Percentiles rank a stretch among this genome's conserved stretches.
These are phyloP conservation scores for Bufotes viridis DNA, from an alignment of 2,797 vertebrate species.

Conservation along the genomic window DNA sequence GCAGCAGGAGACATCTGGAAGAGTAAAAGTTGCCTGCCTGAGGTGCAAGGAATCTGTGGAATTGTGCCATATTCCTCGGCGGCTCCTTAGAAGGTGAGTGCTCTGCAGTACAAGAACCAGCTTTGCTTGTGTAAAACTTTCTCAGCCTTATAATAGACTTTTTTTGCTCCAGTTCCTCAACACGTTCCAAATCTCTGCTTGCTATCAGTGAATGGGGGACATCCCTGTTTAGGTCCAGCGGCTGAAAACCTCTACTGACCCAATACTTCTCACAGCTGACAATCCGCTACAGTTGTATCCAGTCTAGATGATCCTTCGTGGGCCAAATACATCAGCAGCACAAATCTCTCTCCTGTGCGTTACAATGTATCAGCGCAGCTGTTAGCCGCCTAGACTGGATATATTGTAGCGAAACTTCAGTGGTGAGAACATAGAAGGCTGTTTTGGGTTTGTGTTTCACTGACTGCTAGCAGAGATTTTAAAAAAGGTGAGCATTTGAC, in stretches of 20 bases:
- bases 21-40: slow-evolving; percentile 17
- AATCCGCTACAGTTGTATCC: neutral
- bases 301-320: neutral
- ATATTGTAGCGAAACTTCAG: neutral
- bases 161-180: neutral
- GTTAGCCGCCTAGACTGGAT: neutral
- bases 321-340: too few species aligned
- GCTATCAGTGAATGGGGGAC: neutral
- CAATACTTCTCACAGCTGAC: neutral
- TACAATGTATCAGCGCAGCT: neutral
- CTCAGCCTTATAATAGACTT: neutral
- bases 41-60: neutral
- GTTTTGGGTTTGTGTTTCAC: neutral
- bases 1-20: slow-evolving; percentile 21
- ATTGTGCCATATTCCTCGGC: neutral
- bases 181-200: neutral
- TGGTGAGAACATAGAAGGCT: neutral
- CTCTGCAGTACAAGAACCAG: neutral
- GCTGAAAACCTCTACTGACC: neutral
- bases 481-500: neutral
- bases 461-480: neutral
- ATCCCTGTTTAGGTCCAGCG: neutral
- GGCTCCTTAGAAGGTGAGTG: slow-evolving; percentile 30
- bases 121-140: neutral
- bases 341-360: neutral